Base-by-base conservation (phyloP, 2,888 invertebrate species). In the Drosophila lacicola region DNA sequence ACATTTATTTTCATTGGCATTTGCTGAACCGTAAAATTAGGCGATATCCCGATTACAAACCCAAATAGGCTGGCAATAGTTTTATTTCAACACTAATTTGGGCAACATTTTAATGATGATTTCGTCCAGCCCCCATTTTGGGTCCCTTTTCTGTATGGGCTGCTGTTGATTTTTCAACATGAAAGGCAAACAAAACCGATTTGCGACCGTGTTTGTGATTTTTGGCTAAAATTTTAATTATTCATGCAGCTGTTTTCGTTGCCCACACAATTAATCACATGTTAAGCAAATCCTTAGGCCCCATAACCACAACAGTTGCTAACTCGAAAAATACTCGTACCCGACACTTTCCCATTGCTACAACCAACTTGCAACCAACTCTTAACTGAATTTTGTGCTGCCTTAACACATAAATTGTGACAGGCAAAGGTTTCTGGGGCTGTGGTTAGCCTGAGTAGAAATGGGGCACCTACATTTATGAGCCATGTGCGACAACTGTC, bases 401-500 rank as follows among this genome's bases (percentile, higher is more conserved):
- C 53, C 54, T 41, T 41, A 13, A 37, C 56, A 66, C 73, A 72
- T 74, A 79, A 84, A 81, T 74, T 84, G 85, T 79, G 85, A 71
- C 73, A 74, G 66, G 64, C 72, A 64, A 82, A 78, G 82, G 83
- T 41, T 71, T 85, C 74, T 68, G 65, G 70, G 70, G 56, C 71
- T 85, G 90, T 57, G 88, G 85, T 74, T 71, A 57, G 67, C 47
- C 63, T 62, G 57, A 63, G 19, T 33, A 4, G 10, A 42, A 8
- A 29, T 29, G 37, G n/a, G 29, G 56, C 69, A 66, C 55, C 69
- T 82, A 85, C 88, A 89, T 79, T 84, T 89, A 89, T 89, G 84
- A 85, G 86, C 68, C 74, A 80, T 89, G 81, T 83, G 89, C 82
- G 80, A 82, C 88, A 81, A 81, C 85, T 78, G 85, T 82, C 83